Base-by-base conservation (phyloP, 2,888 invertebrate genomes). In the Elegia similella region DNA sequence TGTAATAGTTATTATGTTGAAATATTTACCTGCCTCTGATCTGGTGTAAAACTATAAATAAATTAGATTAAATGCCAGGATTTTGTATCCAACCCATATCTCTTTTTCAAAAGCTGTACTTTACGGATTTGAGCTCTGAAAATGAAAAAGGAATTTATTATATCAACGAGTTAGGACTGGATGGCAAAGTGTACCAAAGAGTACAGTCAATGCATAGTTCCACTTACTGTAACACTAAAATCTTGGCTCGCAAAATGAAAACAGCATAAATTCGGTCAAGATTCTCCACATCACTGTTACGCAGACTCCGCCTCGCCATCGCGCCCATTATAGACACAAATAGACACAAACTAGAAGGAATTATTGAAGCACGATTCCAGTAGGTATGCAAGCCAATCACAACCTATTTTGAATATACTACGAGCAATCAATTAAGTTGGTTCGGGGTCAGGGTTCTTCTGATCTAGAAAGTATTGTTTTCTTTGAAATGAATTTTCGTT, bases 141-240 rank as follows among this genome's bases (percentile, higher is more conserved):
- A 46, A n/a, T 23, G 6, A 29, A n/a, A 23, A 46, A n/a, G 6
- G 1, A n/a, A 12, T 43, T 38, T 34, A 1, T 34, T 34, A 34
- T 1, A 2, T 38, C 34, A 34, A 0, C 12, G 3, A 34, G 10
- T 34, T 34, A 10, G 10, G 8, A 12, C 34, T 10, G 10, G 2
- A 0, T 6, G 2, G 10, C 34, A 10, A 34, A 32, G 32, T 30
- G 30, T 30, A 10, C 34, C 2, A 2, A 34, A 10, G 32, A 3
- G 8, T 32, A 3, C 2, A 8, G 12, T 10, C 12, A 10, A 34
- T 10, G 30, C 7, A 30, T 30, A 1, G 10, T 12, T 32, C 15
- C 32, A 48, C 48, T 48, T 48, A 48, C 48, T 48, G 32, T 6
- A 48, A 32, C 32, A 32, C 32, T 32, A 48, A 30, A 48, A 48